A percentile compares a stretch with the other conserved stretches of the same genome.
These are phyloP conservation scores for Oenanthe melanoleuca DNA, from an alignment of 2,113 vertebrate species.

Conservation along the genomic window DNA sequence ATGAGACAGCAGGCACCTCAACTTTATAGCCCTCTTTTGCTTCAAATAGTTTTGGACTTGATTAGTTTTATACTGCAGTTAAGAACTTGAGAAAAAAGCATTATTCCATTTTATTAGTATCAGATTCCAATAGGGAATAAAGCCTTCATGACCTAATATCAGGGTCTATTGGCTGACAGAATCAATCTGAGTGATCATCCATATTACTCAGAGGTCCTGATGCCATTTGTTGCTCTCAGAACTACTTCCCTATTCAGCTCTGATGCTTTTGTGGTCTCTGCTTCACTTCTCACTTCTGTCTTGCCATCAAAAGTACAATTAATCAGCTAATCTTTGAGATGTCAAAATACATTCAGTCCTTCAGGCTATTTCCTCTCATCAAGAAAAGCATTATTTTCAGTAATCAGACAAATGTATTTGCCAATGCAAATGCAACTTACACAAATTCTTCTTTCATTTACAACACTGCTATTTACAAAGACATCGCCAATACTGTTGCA, in stretches of 20 bases:
- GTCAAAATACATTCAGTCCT: slow-evolving; percentile 58
- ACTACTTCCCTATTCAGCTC: slow-evolving; percentile 35
- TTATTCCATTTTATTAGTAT: slow-evolving; percentile 67
- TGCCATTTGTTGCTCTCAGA: slow-evolving; percentile 33
- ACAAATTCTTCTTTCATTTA: slow-evolving; percentile 35
- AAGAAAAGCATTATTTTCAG: slow-evolving; percentile 45
- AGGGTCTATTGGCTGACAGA: slow-evolving; percentile 66
- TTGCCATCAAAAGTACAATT: slow-evolving; percentile 65
- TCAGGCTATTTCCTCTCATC: slow-evolving; percentile 40
- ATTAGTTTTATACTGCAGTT: slow-evolving; percentile 52
- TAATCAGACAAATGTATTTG: slow-evolving; percentile 32
- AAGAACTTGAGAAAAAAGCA: slow-evolving; percentile 58
- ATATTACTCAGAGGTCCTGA: slow-evolving; percentile 59
- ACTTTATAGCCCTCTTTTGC: not conserved
- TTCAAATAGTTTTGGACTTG: slow-evolving; percentile 30
- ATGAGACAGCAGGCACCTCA: not conserved
- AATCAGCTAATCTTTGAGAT: slow-evolving; percentile 66
- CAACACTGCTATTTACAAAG: slow-evolving; percentile 2
- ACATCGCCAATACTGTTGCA: not conserved
- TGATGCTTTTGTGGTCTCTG: slow-evolving; percentile 32
- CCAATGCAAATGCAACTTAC: slow-evolving; percentile 35
- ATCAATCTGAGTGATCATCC: slow-evolving; percentile 65
- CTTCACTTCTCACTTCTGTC: slow-evolving; percentile 51
- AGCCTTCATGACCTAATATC: slow-evolving; percentile 53
- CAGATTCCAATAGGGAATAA: slow-evolving; percentile 59